These are phyloP conservation scores for Zaprionus bogoriensis DNA, from an alignment of 2,888 invertebrate genomes.

Conservation along the genomic window DNA sequence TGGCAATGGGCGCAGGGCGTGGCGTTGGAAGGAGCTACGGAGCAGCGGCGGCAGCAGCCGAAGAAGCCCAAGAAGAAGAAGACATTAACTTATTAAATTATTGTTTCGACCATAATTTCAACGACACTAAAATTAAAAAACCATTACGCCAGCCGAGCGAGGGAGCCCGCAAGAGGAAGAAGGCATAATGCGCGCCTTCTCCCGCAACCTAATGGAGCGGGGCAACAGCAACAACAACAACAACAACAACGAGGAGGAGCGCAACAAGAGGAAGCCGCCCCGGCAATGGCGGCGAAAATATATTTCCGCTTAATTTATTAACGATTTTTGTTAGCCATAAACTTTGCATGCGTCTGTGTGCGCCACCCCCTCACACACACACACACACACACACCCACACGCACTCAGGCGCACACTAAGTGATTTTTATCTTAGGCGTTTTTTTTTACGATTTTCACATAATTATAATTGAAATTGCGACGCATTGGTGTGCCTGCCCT, in stretches of 20 bases:
- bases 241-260: constrained; percentile 8
- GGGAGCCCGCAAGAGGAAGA: constrained; percentile 12
- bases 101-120: constrained; percentile 68
- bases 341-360: constrained; percentile 54
- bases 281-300: constrained; percentile 47
- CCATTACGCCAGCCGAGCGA: constrained; percentile 76
- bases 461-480: constrained; percentile 81
- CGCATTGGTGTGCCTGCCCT: constrained; percentile 31
- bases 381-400: not conserved
- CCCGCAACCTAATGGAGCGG: constrained; percentile 57
- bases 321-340: constrained; percentile 77
- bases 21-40: not conserved
- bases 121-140: constrained; percentile 79
- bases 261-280: too few relatives aligned
- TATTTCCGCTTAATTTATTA: constrained; percentile 81
- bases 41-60: constrained; percentile 5
- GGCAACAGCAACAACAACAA: constrained; percentile 8
- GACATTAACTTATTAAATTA: constrained; percentile 77
- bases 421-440: constrained; percentile 70
- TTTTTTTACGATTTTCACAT: constrained; percentile 79
- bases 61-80: constrained; percentile 42
- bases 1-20: too few relatives aligned
- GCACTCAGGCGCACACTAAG: constrained; percentile 49
- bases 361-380: constrained; percentile 8
- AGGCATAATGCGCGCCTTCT: constrained; percentile 39